phyloP scores from a whole-genome alignment of 2,113 vertebrate genomes.

The Herpailurus yagouaroundi region DNA sequence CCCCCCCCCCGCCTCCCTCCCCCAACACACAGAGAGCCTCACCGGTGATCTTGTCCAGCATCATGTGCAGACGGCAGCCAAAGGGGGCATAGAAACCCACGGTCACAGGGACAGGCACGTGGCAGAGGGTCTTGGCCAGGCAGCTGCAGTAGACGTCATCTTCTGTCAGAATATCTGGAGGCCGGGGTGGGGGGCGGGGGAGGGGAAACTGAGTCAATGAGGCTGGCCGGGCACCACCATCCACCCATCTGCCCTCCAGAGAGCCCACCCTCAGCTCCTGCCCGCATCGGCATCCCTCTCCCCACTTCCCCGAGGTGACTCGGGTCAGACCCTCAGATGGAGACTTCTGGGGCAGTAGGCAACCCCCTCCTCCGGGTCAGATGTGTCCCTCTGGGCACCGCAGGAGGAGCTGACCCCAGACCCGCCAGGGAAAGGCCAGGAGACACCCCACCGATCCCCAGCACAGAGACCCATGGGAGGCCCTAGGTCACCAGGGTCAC shows the following conservation, averaged over 20 bases:
- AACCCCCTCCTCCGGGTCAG: not conserved
- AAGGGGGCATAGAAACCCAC: constrained; percentile 86
- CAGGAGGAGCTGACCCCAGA: not conserved
- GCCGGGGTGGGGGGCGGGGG: not conserved
- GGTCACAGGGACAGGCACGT: constrained; percentile 83
- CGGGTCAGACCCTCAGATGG: not conserved
- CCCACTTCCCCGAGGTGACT: not conserved
- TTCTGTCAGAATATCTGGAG: constrained; percentile 80
- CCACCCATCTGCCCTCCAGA: not conserved
- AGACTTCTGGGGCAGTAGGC: not conserved
- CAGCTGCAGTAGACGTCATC: constrained; percentile 86
- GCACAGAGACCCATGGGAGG: not conserved
- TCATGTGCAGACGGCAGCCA: constrained; percentile 78
- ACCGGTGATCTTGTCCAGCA: constrained; percentile 85
- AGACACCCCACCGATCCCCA: not conserved
- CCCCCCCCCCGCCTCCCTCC: too few relatives aligned
- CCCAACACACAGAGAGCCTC: not conserved
- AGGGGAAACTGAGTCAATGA: constrained; percentile 28
- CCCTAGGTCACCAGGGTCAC: not conserved
- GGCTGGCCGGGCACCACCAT: not conserved
- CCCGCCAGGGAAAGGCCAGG: not conserved
- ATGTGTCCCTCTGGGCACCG: not conserved
- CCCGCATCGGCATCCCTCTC: not conserved
- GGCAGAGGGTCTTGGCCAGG: constrained; percentile 84
- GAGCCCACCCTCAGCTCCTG: not conserved